Evolutionary conservation across 2,797 vertebrate genomes (phyloP).

Genomic region (Calcarius lapponicus): DNA sequence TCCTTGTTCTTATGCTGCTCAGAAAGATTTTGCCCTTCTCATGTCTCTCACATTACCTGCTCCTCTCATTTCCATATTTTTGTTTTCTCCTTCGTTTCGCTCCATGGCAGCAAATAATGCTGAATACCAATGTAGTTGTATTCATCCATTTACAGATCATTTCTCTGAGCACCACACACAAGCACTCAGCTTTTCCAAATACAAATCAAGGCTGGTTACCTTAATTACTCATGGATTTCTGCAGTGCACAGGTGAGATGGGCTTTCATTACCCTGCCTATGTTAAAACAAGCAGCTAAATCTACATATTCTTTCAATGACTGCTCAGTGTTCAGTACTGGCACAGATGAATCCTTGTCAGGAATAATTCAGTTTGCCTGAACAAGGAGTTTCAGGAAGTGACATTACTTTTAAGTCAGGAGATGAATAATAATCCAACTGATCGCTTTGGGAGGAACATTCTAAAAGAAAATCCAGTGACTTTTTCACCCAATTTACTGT

Average conservation of each 20-base stretch:
- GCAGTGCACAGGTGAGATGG: constrained; percentile 7
- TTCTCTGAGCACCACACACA: constrained; percentile 12
- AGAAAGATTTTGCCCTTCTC: constrained; percentile 41
- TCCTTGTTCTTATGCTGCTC: neutral
- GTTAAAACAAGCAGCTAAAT: constrained; percentile 15
- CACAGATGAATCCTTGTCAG: constrained; percentile 46
- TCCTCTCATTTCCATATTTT: constrained; percentile 61
- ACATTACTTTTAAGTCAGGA: constrained; percentile 57
- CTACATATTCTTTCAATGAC: constrained; percentile 34
- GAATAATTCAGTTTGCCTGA: constrained; percentile 57
- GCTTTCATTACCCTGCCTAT: neutral
- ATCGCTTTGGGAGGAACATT: constrained; percentile 30
- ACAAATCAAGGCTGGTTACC: constrained; percentile 31
- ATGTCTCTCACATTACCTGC: neutral
- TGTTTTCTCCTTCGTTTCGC: constrained; percentile 47
- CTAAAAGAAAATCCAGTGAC: constrained; percentile 25
- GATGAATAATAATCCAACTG: constrained; percentile 52
- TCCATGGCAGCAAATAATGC: constrained; percentile 16
- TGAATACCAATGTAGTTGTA: neutral
- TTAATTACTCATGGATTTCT: constrained; percentile 54
- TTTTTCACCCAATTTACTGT: constrained; percentile 47
- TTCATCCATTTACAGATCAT: constrained; percentile 38
- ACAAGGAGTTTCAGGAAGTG: constrained; percentile 46
- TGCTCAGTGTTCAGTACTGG: neutral
- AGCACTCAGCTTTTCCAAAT: constrained; percentile 13